Conservation (phyloP, 2,113 vertebrate genomes). For the Chloebia gouldiae region DNA sequence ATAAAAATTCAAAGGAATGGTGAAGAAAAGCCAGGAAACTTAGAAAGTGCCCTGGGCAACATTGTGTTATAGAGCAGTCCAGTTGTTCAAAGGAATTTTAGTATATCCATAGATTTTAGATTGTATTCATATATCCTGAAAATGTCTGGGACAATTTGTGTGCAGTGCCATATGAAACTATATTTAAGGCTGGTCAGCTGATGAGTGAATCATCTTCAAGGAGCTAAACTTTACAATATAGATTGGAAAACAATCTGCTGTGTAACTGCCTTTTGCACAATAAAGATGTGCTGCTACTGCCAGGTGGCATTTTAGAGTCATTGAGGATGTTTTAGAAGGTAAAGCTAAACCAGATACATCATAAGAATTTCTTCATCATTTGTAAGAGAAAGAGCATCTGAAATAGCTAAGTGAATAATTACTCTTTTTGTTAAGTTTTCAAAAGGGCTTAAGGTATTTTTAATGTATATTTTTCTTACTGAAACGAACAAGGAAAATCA, state of each 20-base stretch:
- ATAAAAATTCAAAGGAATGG: background rate
- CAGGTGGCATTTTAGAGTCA: background rate
- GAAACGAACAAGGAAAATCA: conserved; percentile 8
- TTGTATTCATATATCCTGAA: background rate
- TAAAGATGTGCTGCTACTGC: background rate
- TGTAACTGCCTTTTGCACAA: background rate
- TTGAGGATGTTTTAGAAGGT: background rate
- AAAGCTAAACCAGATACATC: background rate
- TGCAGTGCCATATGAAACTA: background rate
- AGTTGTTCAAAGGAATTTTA: background rate
- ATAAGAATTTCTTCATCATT: background rate
- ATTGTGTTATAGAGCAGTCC: background rate
- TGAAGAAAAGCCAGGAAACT: background rate
- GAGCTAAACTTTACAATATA: background rate
- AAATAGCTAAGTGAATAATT: background rate
- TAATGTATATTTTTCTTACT: background rate
- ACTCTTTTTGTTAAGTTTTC: background rate
- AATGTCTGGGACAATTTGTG: background rate
- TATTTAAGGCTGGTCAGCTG: conserved; percentile 1
- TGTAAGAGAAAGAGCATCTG: background rate
- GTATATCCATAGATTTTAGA: background rate
- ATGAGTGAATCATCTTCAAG: background rate
- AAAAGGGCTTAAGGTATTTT: background rate
- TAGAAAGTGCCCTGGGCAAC: background rate
- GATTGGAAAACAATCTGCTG: background rate